Conservation (phyloP, 2,888 invertebrate genomes). For the Cantharis rustica region DNA sequence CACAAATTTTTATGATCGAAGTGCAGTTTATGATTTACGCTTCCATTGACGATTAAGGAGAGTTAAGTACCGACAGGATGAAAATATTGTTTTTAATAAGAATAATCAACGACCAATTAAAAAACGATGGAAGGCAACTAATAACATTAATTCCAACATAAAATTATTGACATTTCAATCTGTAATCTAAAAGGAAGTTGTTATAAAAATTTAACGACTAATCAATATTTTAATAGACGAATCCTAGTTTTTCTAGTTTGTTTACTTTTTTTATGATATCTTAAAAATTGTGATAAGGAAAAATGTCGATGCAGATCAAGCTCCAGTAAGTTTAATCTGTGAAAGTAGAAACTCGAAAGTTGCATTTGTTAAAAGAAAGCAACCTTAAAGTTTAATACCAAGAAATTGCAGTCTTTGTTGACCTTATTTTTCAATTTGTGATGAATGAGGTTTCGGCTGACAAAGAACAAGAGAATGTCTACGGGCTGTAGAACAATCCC, state of each 20-base stretch:
- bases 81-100: neutral
- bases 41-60: too few species aligned
- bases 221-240: neutral
- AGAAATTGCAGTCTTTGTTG: neutral
- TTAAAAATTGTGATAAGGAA: neutral
- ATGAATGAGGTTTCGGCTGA: neutral
- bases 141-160: neutral
- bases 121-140: neutral
- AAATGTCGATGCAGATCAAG: neutral
- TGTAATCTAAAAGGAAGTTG: neutral
- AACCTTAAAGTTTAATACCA: neutral
- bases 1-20: too few species aligned
- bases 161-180: neutral
- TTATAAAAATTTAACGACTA: neutral
- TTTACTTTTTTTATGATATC: neutral
- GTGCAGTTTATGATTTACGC: too few species aligned
- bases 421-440: neutral
- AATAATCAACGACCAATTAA: neutral
- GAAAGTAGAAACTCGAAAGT: conserved; percentile 10
- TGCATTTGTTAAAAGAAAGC: neutral
- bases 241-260: neutral
- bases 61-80: neutral
- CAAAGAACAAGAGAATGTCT: neutral
- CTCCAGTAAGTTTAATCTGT: conserved; percentile 8
- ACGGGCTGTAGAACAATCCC: neutral